phyloP scores from a whole-genome alignment of 2,113 vertebrate species.

The Atlantisia rogersi region DNA sequence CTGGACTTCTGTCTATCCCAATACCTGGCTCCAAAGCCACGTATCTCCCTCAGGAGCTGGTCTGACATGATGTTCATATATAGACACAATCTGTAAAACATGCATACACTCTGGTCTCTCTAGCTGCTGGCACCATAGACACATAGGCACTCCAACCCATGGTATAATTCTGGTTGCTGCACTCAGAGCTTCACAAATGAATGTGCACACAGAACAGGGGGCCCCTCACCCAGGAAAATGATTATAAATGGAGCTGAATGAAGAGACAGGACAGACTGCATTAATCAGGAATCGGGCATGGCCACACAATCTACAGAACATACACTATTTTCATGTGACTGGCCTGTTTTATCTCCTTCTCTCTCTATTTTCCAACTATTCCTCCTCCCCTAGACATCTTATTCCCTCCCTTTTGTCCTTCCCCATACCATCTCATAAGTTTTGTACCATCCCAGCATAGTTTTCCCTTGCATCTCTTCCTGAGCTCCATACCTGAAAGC shows the following conservation, averaged over 20 bases:
- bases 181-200: neutral
- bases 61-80: neutral
- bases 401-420: neutral
- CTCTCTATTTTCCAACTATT: neutral
- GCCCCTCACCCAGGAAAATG: neutral
- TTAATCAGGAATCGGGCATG: neutral
- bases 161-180: neutral
- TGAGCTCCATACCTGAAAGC: neutral
- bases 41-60: neutral
- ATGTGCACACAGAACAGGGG: neutral
- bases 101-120: fast-evolving
- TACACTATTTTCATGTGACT: neutral
- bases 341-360: fast-evolving
- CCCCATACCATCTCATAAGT: neutral
- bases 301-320: neutral
- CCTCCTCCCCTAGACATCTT: neutral
- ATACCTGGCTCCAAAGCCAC: neutral
- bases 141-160: fast-evolving
- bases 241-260: neutral
- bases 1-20: neutral
- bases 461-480: neutral
- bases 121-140: neutral
- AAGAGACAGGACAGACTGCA: neutral
- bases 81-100: neutral
- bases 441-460: neutral